Evolutionary conservation across 2,888 invertebrate species (phyloP), one percentile per base, ranked within the genome.

Genomic region (Drosophila emarginata): DNA sequence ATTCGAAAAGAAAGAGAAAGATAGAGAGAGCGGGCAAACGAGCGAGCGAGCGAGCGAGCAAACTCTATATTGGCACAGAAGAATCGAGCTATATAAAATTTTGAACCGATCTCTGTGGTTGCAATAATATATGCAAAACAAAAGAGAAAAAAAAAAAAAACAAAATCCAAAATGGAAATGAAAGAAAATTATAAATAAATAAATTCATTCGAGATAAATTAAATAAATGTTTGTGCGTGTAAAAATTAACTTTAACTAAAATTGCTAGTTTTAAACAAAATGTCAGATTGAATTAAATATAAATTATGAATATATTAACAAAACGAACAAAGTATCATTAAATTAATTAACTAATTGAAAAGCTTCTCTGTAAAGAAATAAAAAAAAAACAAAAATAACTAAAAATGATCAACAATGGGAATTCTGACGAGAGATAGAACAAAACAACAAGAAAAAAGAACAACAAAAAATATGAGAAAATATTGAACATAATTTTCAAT

Each of bases 401-500:
- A 68, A 72, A 77, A 59, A 52, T 65, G 67, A 56, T 32, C 53
- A 68, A 72, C 72, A 50, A 61, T 71, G 70, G 45, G 72, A 68
- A 70, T 56, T 61, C 23, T 26, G 62, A 62, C 26, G 18, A 37
- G 12, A 32, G 14, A 52, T 37, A n/a, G 53, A 74, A 51, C 45
- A 45, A 45, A 45, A 45, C 15, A 61, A 62, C 64, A 72, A 64
- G 65, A 61, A 71, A 65, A 67, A 60, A 68, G 64, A 60, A 32
- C 1, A 32, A 28, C 2, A 32, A 32, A 67, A 53, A 28, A 72
- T 74, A 76, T 71, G 72, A 73, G 67, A 71, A 88, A 78, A 74
- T 78, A 83, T 88, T 88, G 89, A 83, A 86, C 78, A 88, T 73
- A 78, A 89, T 87, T 90, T 91, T 90, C 89, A 91, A 90, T 87